These are phyloP conservation scores for Daboia siamensis DNA, from an alignment of 2,113 vertebrate genomes.

Conservation along the genomic window DNA sequence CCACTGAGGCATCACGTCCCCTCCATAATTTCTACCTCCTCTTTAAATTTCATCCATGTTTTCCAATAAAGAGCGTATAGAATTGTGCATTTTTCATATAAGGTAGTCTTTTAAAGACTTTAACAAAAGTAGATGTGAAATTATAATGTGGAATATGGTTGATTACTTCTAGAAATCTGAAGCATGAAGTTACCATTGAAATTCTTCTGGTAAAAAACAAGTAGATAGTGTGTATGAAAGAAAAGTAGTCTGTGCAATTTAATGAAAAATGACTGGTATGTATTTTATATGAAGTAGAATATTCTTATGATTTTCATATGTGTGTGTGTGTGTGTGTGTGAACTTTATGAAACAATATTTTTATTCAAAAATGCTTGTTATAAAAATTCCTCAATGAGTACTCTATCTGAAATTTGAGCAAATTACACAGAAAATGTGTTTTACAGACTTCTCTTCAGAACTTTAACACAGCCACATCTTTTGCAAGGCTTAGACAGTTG, in stretches of 20 bases:
- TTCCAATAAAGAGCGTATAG: neutral
- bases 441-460: neutral
- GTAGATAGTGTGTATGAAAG: neutral
- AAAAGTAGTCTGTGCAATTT: neutral
- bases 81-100: neutral
- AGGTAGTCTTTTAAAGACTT: neutral
- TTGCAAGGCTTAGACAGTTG: neutral
- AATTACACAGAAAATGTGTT: neutral
- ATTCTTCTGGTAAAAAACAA: neutral
- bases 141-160: neutral
- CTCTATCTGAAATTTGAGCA: neutral
- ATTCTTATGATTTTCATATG: neutral
- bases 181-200: neutral
- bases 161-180: neutral
- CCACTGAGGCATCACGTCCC: neutral
- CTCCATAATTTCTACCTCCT: neutral
- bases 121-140: neutral
- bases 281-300: neutral
- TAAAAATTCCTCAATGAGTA: neutral
- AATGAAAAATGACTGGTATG: neutral
- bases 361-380: neutral
- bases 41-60: neutral
- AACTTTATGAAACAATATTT: neutral
- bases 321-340: neutral
- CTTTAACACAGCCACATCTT: neutral